Evolutionary conservation across 1,140 invertebrate species (phyloP).

Genomic region (Melitaea cinxia): DNA sequence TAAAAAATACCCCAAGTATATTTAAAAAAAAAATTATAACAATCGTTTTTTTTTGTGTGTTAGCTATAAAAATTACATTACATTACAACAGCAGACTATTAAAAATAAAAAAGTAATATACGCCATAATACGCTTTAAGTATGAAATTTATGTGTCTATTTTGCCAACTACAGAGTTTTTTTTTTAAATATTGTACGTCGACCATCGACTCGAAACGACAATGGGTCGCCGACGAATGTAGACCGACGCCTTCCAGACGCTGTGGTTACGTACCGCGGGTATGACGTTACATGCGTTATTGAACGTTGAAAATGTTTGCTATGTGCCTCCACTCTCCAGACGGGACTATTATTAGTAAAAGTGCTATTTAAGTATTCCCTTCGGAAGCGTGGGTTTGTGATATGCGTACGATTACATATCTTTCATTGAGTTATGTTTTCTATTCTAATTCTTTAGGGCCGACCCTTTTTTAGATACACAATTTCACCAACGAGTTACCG

Average conservation of each 20-base stretch:
- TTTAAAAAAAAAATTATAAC: too few species aligned
- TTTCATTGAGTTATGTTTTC: too few species aligned
- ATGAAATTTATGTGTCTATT: constrained; percentile 51
- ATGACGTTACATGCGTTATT: constrained; percentile 32
- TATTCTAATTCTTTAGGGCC: too few species aligned
- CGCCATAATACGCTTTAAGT: too few species aligned
- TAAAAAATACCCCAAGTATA: too few species aligned
- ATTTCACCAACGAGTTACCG: too few species aligned
- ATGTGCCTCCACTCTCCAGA: constrained; percentile 20
- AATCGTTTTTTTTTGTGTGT: too few species aligned
- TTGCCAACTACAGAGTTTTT: constrained; percentile 25
- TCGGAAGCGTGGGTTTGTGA: background rate
- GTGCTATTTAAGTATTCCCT: constrained; percentile 18
- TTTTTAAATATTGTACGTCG: constrained; percentile 12
- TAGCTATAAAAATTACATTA: too few species aligned
- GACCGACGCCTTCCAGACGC: constrained; percentile 28
- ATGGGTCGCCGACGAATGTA: constrained; percentile 26
- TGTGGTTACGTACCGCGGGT: constrained; percentile 11
- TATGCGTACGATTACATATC: background rate
- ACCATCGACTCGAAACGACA: constrained; percentile 29
- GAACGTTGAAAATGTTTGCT: constrained; percentile 29
- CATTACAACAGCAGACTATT: too few species aligned
- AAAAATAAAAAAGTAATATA: too few species aligned
- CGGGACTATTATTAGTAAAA: constrained; percentile 22
- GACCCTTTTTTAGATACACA: too few species aligned